Conservation (phyloP, 1,140 invertebrate species). For the Brachionus calyciflorus region DNA sequence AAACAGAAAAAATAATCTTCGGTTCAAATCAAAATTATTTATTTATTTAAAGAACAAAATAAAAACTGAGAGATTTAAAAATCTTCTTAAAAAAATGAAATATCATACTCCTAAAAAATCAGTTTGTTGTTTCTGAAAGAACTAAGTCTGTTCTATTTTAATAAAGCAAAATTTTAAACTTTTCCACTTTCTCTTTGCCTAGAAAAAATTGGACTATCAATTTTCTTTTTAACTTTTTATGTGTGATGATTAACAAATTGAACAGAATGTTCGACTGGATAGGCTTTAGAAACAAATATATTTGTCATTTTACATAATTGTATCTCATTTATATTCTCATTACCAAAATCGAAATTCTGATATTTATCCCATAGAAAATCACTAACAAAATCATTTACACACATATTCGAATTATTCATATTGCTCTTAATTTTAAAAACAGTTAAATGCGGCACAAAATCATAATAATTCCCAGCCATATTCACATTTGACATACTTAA, state of each 20-base stretch:
- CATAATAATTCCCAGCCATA: conserved; percentile 53
- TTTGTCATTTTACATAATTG: conserved; percentile 57
- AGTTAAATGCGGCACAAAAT: conserved; percentile 61
- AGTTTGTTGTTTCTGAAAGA: no score
- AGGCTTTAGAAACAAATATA: background rate
- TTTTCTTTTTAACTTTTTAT: background rate
- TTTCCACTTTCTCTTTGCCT: background rate
- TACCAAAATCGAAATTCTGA: conserved; percentile 53
- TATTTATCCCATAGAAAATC: conserved; percentile 52
- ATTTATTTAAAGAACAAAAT: no score
- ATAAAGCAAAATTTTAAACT: background rate
- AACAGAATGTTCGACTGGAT: conserved; percentile 28
- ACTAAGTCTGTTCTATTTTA: no score
- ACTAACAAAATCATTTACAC: conserved; percentile 51
- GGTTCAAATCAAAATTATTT: no score
- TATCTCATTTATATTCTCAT: conserved; percentile 53
- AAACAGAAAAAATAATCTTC: no score
- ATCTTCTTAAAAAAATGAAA: no score
- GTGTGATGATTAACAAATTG: no score
- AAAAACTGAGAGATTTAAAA: no score
- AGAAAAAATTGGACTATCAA: background rate
- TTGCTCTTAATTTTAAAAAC: conserved; percentile 58
- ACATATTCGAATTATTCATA: conserved; percentile 49
- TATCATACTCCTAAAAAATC: no score
- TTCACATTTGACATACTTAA: conserved; percentile 54